A percentile compares a stretch with the other conserved stretches of the same genome.
Conservation (phyloP, 2,113 vertebrate genomes). For the Aegithalos caudatus region DNA sequence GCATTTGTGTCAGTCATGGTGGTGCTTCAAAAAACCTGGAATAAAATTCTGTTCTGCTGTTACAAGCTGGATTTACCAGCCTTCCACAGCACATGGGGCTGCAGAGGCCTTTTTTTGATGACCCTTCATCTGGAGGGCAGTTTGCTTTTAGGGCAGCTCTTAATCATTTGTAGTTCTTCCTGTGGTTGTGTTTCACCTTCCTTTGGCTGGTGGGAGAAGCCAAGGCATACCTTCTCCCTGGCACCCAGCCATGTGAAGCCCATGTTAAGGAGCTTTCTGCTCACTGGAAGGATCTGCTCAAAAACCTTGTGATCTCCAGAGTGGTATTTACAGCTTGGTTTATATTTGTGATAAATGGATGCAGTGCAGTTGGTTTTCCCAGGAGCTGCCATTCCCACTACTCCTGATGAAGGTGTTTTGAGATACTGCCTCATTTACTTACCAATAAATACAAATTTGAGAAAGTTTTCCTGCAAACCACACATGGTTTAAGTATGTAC, state of each 20-base stretch:
- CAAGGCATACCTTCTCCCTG: not conserved
- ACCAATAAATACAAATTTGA: not conserved
- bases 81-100: not conserved
- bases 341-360: not conserved
- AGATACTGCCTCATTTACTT: not conserved
- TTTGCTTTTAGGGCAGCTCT: not conserved
- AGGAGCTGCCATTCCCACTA: not conserved
- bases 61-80: not conserved
- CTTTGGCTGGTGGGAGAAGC: not conserved
- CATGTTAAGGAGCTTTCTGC: not conserved
- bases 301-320: not conserved
- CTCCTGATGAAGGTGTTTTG: not conserved
- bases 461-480: not conserved
- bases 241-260: not conserved
- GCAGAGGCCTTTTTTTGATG: not conserved
- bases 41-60: not conserved
- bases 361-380: not conserved
- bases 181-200: not conserved
- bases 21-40: not conserved
- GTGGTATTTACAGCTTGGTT: not conserved
- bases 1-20: slow-evolving; percentile 10
- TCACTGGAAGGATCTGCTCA: not conserved
- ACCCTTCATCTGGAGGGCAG: not conserved
- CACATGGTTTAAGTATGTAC: not conserved
- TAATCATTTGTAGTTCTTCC: not conserved